Evolutionary conservation across 2,888 invertebrate genomes (phyloP), one percentile per base, ranked within the genome.

Genomic region (Serrognathus titanus): DNA sequence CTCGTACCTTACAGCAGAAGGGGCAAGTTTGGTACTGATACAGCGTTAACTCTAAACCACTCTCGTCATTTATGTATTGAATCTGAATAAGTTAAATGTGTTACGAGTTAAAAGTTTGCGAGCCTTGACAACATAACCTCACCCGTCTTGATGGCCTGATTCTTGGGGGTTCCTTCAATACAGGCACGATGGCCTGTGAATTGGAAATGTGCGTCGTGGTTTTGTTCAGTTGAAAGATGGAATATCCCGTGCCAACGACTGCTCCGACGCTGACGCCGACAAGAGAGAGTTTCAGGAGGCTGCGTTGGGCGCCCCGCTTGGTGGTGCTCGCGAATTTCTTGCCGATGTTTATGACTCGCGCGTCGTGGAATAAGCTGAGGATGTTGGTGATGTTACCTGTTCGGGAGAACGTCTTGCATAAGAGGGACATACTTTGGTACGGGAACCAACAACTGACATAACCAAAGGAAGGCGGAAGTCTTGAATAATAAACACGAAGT

Each of bases 21-120:
- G 98, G 98, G 72, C 98, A 99, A 0, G 96, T 96, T 70, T 96
- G 92, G 74, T 96, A 99, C 80, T 99, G 99, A 73, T 92, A 99
- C 12, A 99, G 80, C 0, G 92, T 89, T 46, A 99, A 78, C 66
- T 94, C 88, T 55, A 95, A 78, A 24, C 88, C 87, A 45, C 82
- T 82, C 1, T 72, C 78, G 71, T 92, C 91, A 3, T 81, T 78
- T 0, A 86, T 82, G 71, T 83, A 86, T 9, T 82, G 66, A 52
- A 90, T 79, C 86, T 91, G 70, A 55, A 81, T 82, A 53, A 16
- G 24, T 31, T 31, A n/a, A n/a, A n/a, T n/a, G n/a, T n/a, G 24
- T 31, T 63, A 61, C 3, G 39, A 12, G n/a, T 41, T 50, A 39
- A 45, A n/a, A n/a, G n/a, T n/a, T 10, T 38, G 38, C 43, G 9